phyloP scores from a whole-genome alignment of 2,113 vertebrate genomes.

The Clarias gariepinus region DNA sequence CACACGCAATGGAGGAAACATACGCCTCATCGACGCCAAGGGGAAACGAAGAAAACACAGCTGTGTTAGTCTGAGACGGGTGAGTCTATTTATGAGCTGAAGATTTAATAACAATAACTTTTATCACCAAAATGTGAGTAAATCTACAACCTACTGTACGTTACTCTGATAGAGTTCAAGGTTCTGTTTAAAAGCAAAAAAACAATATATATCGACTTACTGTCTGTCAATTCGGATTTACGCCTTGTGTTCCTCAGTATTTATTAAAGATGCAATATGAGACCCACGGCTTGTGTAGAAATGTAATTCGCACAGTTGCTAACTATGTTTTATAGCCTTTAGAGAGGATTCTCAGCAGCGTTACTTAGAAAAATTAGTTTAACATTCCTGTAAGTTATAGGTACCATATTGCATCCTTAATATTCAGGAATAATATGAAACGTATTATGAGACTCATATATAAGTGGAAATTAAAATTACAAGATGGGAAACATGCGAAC shows the following conservation, averaged over 20 bases:
- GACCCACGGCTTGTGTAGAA: background rate
- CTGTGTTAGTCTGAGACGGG: background rate
- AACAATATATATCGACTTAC: background rate
- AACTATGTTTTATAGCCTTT: background rate
- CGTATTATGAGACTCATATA: background rate
- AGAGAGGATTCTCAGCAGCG: background rate
- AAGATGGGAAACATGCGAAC: background rate
- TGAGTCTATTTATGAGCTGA: background rate
- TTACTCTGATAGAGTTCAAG: background rate
- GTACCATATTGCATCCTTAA: background rate
- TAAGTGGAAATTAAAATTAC: background rate
- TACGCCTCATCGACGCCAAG: constrained; percentile 76
- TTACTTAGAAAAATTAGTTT: background rate
- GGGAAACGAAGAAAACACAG: background rate
- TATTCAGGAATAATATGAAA: background rate
- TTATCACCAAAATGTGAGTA: background rate
- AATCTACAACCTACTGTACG: background rate
- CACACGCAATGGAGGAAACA: constrained; percentile 94
- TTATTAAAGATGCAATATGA: background rate
- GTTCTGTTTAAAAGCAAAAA: background rate
- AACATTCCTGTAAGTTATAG: background rate
- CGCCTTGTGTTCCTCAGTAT: background rate
- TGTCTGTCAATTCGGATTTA: background rate
- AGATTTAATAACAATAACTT: background rate
- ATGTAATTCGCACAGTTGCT: background rate